Conservation (phyloP, 2,797 vertebrate species). For the Enteromius unitaeniatus region DNA sequence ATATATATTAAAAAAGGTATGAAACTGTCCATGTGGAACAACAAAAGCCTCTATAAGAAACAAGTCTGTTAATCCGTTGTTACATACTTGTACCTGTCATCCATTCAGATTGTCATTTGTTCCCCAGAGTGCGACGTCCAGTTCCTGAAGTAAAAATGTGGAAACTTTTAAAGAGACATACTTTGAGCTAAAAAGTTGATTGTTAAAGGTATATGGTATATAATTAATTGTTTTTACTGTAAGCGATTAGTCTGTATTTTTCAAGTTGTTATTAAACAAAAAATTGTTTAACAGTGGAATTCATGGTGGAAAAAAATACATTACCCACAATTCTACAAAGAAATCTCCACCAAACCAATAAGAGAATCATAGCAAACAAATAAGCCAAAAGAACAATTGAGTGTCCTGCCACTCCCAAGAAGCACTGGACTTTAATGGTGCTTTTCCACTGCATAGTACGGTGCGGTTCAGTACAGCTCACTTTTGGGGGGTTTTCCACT, state of each 20-base stretch:
- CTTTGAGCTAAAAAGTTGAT: not conserved
- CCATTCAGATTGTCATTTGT: not conserved
- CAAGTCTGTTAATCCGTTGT: not conserved
- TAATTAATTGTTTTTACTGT: not conserved
- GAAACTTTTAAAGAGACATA: not conserved
- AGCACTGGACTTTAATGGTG: not conserved
- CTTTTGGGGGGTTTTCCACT: too few species aligned
- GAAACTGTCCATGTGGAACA: not conserved
- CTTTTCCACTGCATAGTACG: too few species aligned
- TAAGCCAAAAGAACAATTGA: not conserved
- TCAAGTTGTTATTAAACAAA: not conserved
- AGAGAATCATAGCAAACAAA: not conserved
- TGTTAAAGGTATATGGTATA: not conserved
- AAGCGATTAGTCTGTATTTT: not conserved
- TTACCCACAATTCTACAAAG: not conserved
- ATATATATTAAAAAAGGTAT: not conserved
- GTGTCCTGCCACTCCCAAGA: not conserved
- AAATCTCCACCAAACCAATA: not conserved
- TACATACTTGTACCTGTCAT: not conserved
- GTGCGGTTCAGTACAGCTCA: too few species aligned
- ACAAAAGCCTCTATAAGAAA: not conserved
- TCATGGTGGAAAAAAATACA: not conserved
- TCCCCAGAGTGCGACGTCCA: not conserved
- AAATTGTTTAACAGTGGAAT: not conserved
- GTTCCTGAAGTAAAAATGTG: not conserved